phyloP scores from a whole-genome alignment of 2,113 vertebrate genomes.

The Callithrix jacchus region DNA sequence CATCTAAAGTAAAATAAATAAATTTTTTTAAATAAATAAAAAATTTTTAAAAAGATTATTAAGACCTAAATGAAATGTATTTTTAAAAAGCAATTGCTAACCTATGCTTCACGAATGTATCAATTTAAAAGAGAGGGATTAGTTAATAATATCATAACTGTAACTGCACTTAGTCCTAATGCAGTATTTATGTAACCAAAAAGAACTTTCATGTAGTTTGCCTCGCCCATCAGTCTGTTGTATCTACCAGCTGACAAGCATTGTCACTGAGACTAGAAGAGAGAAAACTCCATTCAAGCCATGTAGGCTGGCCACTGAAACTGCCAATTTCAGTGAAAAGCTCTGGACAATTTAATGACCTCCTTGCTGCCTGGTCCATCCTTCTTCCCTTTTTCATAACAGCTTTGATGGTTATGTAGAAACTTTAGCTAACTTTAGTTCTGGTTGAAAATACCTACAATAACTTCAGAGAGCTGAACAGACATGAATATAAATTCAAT shows the following conservation, averaged over 20 bases:
- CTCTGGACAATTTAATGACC: conserved; percentile 55
- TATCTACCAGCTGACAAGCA: conserved; percentile 32
- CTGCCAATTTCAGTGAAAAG: conserved; percentile 57
- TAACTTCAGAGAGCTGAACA: conserved; percentile 61
- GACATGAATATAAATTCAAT: conserved; percentile 74
- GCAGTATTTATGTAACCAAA: not conserved
- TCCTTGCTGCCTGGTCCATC: conserved; percentile 34
- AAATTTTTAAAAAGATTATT: not conserved
- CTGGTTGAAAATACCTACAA: conserved; percentile 63
- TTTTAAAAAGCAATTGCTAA: conserved; percentile 46
- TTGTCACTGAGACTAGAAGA: not conserved
- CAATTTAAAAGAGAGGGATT: not conserved
- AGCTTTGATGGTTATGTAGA: conserved; percentile 59
- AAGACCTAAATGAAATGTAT: not conserved
- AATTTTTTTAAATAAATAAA: too few relatives aligned
- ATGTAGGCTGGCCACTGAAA: conserved; percentile 54
- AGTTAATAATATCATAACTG: conserved; percentile 15
- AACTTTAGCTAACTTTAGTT: conserved; percentile 60
- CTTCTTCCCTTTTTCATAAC: conserved; percentile 26
- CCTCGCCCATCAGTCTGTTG: conserved; percentile 31
- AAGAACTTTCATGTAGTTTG: not conserved
- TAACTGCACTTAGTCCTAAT: not conserved
- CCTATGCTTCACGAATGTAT: not conserved
- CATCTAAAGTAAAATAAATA: too few relatives aligned
- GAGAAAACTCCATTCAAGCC: conserved; percentile 55